These are phyloP conservation scores for Bombus pascuorum DNA, from an alignment of 1,140 invertebrate species.

Conservation along the genomic window DNA sequence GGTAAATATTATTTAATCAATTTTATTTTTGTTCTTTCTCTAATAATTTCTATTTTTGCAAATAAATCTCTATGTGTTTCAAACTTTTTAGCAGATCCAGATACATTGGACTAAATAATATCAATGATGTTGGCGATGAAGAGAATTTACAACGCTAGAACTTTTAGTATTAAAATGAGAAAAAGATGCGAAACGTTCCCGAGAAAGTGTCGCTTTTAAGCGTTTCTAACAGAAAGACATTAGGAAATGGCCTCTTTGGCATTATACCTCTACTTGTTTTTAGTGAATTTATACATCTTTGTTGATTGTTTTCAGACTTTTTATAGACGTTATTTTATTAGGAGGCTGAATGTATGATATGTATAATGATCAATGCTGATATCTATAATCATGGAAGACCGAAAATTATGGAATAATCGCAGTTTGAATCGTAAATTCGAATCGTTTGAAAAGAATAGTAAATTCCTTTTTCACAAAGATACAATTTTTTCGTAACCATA, in stretches of 20 bases:
- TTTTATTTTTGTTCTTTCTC: not conserved
- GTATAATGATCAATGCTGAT: not conserved
- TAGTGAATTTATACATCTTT: slow-evolving; percentile 51
- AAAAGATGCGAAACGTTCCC: slow-evolving; percentile 18
- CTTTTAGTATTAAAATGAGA: slow-evolving; percentile 54
- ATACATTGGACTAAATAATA: slow-evolving; percentile 68
- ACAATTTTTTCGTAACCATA: not conserved
- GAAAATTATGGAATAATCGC: slow-evolving; percentile 9
- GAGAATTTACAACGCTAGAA: slow-evolving; percentile 64
- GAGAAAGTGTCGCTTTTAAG: slow-evolving; percentile 16
- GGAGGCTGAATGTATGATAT: slow-evolving; percentile 25
- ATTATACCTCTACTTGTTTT: slow-evolving; percentile 49
- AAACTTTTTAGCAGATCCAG: slow-evolving; percentile 65
- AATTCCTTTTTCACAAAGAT: not conserved
- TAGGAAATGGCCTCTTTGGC: slow-evolving; percentile 33
- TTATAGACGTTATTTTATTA: slow-evolving; percentile 47
- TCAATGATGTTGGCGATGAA: slow-evolving; percentile 64
- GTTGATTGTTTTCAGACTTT: slow-evolving; percentile 53
- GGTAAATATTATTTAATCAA: slow-evolving; percentile 59
- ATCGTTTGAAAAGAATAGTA: not conserved
- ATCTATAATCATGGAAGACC: not conserved
- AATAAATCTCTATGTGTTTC: not conserved
- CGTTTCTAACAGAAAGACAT: slow-evolving; percentile 36
- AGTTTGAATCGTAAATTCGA: not conserved
- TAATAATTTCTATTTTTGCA: not conserved